phyloP scores from a whole-genome alignment of 2,888 invertebrate genomes.

The Pterostichus madidus region DNA sequence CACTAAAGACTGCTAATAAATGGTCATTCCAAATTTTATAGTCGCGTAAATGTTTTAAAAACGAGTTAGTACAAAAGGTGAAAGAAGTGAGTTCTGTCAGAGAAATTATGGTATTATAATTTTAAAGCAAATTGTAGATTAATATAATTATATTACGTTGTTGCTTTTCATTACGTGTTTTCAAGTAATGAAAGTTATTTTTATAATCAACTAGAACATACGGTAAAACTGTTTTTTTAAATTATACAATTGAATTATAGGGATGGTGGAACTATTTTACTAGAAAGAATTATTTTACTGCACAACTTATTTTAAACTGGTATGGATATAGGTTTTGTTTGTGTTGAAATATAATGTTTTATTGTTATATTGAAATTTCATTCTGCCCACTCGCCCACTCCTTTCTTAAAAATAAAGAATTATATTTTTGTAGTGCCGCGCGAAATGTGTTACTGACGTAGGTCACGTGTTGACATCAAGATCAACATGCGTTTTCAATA shows the following conservation, averaged over 20 bases:
- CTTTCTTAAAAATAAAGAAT: background rate
- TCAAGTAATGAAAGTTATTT: too few species aligned
- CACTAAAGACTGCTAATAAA: background rate
- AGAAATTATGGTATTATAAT: too few species aligned
- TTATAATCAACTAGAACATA: background rate
- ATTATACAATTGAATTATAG: constrained; percentile 2
- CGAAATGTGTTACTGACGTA: background rate
- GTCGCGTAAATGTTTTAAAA: background rate
- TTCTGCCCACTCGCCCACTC: too few species aligned
- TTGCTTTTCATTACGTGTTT: too few species aligned
- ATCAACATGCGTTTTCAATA: background rate
- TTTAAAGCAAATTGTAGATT: too few species aligned
- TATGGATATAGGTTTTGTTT: constrained; percentile 3
- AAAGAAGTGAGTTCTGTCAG: too few species aligned
- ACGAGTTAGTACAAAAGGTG: too few species aligned
- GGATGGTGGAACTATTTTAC: background rate
- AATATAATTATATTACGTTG: too few species aligned
- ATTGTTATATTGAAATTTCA: background rate
- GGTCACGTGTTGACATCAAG: constrained; percentile 6
- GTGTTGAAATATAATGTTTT: constrained; percentile 25
- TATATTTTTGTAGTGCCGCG: background rate
- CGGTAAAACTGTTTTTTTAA: background rate
- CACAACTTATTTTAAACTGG: background rate
- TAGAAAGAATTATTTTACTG: background rate
- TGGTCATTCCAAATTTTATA: constrained; percentile 13